These are phyloP conservation scores for Hyposoter didymator DNA, from an alignment of 2,888 invertebrate genomes.

Conservation along the genomic window DNA sequence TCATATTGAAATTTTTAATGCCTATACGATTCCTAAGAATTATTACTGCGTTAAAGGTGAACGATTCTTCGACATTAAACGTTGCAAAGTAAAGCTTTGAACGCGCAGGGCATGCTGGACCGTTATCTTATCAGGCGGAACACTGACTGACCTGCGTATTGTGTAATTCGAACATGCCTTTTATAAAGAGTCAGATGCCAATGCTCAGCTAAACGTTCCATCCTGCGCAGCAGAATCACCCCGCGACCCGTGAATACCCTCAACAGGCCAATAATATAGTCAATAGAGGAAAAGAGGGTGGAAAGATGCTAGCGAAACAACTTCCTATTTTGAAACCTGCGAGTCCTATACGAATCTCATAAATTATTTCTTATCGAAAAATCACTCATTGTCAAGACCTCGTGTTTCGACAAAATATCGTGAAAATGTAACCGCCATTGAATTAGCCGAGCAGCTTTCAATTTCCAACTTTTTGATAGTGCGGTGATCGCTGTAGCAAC, in stretches of 20 bases:
- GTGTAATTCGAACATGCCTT: neutral
- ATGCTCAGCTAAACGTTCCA: conserved; percentile 17
- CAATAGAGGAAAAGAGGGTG: neutral
- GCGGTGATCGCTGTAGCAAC: too few relatives aligned
- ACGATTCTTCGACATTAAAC: neutral
- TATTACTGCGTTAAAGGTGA: neutral
- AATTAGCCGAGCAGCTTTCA: too few relatives aligned
- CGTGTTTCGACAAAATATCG: too few relatives aligned
- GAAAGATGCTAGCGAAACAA: neutral
- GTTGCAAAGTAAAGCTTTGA: neutral
- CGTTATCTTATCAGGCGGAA: neutral
- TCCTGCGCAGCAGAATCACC: conserved; percentile 19
- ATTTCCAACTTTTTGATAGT: too few relatives aligned
- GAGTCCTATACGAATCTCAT: neutral
- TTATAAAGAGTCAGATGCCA: neutral
- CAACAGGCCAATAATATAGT: neutral
- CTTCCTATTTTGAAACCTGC: neutral
- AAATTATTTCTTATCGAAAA: too few relatives aligned
- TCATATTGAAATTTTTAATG: neutral
- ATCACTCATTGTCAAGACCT: too few relatives aligned
- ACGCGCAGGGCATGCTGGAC: neutral
- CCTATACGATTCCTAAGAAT: neutral
- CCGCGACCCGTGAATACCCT: neutral
- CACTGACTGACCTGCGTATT: conserved; percentile 1
- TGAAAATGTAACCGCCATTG: too few relatives aligned